Base-by-base conservation (phyloP, 2,113 vertebrate genomes). In the Lontra canadensis region DNA sequence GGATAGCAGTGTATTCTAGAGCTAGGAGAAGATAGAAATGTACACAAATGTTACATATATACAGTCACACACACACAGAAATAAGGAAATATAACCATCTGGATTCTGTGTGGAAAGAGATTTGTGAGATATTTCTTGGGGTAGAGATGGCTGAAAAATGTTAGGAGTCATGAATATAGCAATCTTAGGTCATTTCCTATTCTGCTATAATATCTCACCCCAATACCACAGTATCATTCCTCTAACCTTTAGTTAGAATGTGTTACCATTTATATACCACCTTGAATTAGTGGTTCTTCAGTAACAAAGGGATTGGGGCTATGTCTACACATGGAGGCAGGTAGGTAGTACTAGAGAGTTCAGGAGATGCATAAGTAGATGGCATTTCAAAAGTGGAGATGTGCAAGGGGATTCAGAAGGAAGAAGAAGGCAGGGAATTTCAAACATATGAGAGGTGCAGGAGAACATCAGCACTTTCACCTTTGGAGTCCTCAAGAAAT, bases 71-170 rank as follows among this genome's bases (percentile, higher is more conserved):
- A 63, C 3, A 78, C 21, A 74, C 15, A 84, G 55, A 49, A 31
- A 42, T 73, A 63, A 96, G 67, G 39, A 90, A 95, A 91, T 26
- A 52, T 55, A 34, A 14, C 52, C 73, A 86, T 91, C 81, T 93
- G 71, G 55, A 79, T 81, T 47, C 85, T 61, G 7, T 86, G 31
- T 36, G 94, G 84, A 92, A 94, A n/a, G 7, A 92, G 11, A 31
- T 87, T 87, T 90, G 36, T 47, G 52, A 95, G 71, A 84, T 67
- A 89, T 82, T 34, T 96, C 20, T 88, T 74, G 39, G 21, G 8
- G 55, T 71, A 82, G 55, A 86, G 31, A 80, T 90, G 20, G 7
- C 34, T 96, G 17, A 81, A 82, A 89, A 59, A 61, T 29, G 23
- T 15, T 20, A 61, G 47, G 12, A 67, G 36, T 71, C 31, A 10